Evolutionary conservation across 2,113 vertebrate genomes (phyloP).

Genomic region (Tragelaphus imberbis): DNA sequence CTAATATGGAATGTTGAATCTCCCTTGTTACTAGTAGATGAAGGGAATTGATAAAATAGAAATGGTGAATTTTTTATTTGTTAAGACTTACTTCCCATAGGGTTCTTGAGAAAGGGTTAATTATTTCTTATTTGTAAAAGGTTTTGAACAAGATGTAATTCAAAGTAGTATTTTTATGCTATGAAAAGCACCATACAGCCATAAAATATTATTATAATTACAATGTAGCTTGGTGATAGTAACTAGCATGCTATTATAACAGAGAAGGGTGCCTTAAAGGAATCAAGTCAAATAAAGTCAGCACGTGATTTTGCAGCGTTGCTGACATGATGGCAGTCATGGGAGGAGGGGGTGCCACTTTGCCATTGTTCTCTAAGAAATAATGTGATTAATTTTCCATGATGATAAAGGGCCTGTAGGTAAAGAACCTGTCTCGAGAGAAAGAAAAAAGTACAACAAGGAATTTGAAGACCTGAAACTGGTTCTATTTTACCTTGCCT

Average conservation of each 20-base stretch:
- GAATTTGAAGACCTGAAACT: slow-evolving; percentile 50
- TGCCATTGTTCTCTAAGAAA: slow-evolving; percentile 65
- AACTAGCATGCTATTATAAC: slow-evolving; percentile 59
- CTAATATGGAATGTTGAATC: neutral
- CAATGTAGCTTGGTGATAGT: slow-evolving; percentile 49
- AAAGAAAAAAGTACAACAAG: slow-evolving; percentile 52
- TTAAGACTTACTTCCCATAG: neutral
- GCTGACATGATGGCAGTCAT: slow-evolving; percentile 65
- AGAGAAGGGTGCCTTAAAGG: slow-evolving; percentile 49
- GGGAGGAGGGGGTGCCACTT: slow-evolving; percentile 47
- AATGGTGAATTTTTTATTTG: neutral
- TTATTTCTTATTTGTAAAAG: slow-evolving; percentile 59
- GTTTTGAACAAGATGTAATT: slow-evolving; percentile 52
- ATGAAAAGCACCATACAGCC: slow-evolving; percentile 61
- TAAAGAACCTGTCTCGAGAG: slow-evolving; percentile 61
- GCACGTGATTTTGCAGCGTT: slow-evolving; percentile 40
- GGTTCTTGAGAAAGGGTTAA: slow-evolving; percentile 62
- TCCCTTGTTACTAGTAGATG: neutral
- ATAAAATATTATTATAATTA: slow-evolving; percentile 75
- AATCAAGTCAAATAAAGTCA: slow-evolving; percentile 59
- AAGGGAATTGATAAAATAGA: slow-evolving; percentile 21
- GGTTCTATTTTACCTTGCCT: slow-evolving; percentile 42
- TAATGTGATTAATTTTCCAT: slow-evolving; percentile 69
- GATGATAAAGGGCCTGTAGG: slow-evolving; percentile 63
- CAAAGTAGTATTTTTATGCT: slow-evolving; percentile 61